Percentiles rank a stretch among this genome's conserved stretches.
These are phyloP conservation scores for Hiodon tergisus DNA, from an alignment of 2,113 vertebrate genomes.

Conservation along the genomic window DNA sequence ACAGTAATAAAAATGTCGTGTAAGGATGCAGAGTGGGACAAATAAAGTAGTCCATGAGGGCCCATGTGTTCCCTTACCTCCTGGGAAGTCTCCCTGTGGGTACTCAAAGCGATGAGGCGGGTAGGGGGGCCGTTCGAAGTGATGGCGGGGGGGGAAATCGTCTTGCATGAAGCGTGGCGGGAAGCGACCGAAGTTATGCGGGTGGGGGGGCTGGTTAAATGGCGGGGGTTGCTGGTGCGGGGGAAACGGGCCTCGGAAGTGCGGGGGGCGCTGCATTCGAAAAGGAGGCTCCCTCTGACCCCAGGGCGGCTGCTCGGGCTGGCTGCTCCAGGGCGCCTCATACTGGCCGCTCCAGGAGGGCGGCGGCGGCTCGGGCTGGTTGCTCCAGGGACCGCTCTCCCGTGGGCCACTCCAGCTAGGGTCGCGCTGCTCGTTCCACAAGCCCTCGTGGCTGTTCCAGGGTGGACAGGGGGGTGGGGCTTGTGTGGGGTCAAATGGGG, in stretches of 20 bases:
- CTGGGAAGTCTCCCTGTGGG: slow-evolving; percentile 84
- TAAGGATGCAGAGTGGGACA: too few species aligned
- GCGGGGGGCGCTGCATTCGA: slow-evolving; percentile 92
- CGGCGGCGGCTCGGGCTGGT: slow-evolving; percentile 71
- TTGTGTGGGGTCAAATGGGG: slow-evolving; percentile 71
- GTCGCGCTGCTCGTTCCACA: slow-evolving; percentile 92
- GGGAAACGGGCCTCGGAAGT: slow-evolving; percentile 89
- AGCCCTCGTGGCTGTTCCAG: slow-evolving; percentile 93
- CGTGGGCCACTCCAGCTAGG: slow-evolving; percentile 86
- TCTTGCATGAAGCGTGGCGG: slow-evolving; percentile 96
- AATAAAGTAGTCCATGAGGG: too few species aligned
- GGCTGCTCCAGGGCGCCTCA: slow-evolving; percentile 86
- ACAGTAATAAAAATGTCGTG: too few species aligned
- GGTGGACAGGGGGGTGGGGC: slow-evolving; percentile 91
- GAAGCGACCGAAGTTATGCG: slow-evolving; percentile 89
- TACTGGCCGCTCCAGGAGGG: slow-evolving; percentile 83
- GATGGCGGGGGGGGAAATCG: slow-evolving; percentile 90
- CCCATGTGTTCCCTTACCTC: slow-evolving; percentile 58
- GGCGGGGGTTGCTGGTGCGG: slow-evolving; percentile 94
- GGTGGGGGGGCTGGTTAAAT: slow-evolving; percentile 91
- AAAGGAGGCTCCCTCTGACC: slow-evolving; percentile 92
- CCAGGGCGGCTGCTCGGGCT: slow-evolving; percentile 91
- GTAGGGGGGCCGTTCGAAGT: slow-evolving; percentile 87
- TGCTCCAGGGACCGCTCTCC: slow-evolving; percentile 61
- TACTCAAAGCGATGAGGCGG: slow-evolving; percentile 90